These are phyloP conservation scores for Botrylloides violaceus DNA, from an alignment of 23 tunicate species.

Conservation along the genomic window DNA sequence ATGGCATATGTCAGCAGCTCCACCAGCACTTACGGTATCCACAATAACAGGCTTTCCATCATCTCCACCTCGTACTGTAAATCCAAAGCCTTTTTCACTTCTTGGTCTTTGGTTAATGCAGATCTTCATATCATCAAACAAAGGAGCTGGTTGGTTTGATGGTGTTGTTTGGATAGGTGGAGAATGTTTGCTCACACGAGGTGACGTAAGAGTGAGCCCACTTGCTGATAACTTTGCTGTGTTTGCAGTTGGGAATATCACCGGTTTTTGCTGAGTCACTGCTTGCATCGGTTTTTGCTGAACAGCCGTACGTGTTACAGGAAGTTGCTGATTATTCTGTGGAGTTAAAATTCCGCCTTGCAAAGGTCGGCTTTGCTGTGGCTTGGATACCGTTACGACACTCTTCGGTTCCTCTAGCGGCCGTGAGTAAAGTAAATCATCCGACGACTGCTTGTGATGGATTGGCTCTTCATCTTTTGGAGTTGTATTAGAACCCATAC, in stretches of 20 bases:
- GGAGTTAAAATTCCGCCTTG: not conserved
- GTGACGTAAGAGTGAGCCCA: slow-evolving; percentile 11
- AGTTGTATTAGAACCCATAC: slow-evolving; percentile 21
- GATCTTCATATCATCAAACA: slow-evolving; percentile 76
- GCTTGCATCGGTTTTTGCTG: not conserved
- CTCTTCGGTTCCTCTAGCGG: not conserved
- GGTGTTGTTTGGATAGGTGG: not conserved
- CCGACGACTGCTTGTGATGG: not conserved
- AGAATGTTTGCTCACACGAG: not conserved
- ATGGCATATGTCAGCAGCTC: slow-evolving; percentile 90
- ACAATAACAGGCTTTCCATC: slow-evolving; percentile 89
- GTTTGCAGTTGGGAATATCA: not conserved
- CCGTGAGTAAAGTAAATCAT: not conserved
- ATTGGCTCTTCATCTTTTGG: not conserved
- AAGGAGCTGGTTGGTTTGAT: not conserved
- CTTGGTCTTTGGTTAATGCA: slow-evolving; percentile 90
- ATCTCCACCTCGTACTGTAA: slow-evolving; percentile 90
- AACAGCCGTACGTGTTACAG: not conserved
- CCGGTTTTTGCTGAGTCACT: not conserved
- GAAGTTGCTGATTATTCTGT: not conserved
- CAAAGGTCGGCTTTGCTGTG: not conserved
- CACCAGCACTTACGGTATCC: slow-evolving; percentile 84
- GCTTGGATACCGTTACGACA: not conserved
- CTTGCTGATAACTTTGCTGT: slow-evolving; percentile 3
- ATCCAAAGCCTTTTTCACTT: slow-evolving; percentile 89